These are phyloP conservation scores for Canis aureus DNA, from an alignment of 2,113 vertebrate genomes.

Conservation along the genomic window DNA sequence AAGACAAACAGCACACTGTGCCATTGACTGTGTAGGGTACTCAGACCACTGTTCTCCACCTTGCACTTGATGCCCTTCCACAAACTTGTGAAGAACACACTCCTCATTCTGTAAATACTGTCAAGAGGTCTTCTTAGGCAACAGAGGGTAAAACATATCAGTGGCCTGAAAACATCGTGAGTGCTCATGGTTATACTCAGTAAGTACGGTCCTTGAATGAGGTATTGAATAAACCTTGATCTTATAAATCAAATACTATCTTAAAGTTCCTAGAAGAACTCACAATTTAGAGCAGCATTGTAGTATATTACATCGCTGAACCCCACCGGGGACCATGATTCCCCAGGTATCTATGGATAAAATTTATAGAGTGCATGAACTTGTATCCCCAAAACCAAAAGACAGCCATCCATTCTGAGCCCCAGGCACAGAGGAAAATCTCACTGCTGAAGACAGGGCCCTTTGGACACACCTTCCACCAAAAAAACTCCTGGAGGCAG, in stretches of 20 bases:
- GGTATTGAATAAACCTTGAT: slow-evolving; percentile 39
- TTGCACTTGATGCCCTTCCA: not conserved
- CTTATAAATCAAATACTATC: slow-evolving; percentile 1
- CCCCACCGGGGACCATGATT: not conserved
- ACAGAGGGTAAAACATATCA: not conserved
- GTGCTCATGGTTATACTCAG: not conserved
- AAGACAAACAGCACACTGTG: slow-evolving; percentile 29
- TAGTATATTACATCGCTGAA: not conserved
- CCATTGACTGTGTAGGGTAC: not conserved
- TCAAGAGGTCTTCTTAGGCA: slow-evolving; percentile 41
- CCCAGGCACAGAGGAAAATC: not conserved
- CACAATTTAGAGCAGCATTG: not conserved
- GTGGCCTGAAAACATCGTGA: not conserved
- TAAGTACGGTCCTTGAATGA: not conserved
- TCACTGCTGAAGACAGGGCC: not conserved
- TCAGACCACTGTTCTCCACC: not conserved
- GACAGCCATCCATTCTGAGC: not conserved
- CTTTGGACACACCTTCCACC: not conserved
- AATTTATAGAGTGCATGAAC: not conserved
- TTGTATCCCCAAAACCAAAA: slow-evolving; percentile 48
- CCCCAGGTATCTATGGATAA: not conserved
- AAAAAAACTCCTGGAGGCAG: not conserved
- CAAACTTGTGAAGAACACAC: not conserved
- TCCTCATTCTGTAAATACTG: not conserved
- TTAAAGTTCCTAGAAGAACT: not conserved